These are phyloP conservation scores for Heliothis peltigera DNA, from an alignment of 2,888 invertebrate genomes.

Conservation along the genomic window DNA sequence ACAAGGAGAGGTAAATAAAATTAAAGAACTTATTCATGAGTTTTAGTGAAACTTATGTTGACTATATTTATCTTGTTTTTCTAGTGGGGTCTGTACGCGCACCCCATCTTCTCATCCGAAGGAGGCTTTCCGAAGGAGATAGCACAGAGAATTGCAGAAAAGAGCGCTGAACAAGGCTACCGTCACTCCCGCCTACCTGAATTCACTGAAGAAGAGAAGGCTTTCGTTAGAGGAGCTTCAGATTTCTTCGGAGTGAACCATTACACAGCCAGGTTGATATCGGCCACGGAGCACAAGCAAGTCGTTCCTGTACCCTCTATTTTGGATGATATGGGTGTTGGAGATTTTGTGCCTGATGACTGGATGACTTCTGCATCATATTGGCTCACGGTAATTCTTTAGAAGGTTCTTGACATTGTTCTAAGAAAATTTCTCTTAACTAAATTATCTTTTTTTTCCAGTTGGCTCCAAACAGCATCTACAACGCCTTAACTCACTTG, in stretches of 20 bases:
- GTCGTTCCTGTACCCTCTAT: conserved; percentile 65
- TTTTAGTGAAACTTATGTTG: background rate
- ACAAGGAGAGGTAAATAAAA: conserved; percentile 63
- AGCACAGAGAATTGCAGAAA: conserved; percentile 78
- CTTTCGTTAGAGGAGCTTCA: conserved; percentile 68
- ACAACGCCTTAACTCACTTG: conserved; percentile 87
- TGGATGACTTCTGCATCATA: conserved; percentile 71
- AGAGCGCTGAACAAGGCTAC: conserved; percentile 81
- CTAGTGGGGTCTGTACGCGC: conserved; percentile 83
- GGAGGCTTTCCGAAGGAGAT: conserved; percentile 89
- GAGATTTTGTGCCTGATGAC: conserved; percentile 59
- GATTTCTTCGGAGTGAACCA: conserved; percentile 91
- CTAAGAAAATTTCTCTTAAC: background rate
- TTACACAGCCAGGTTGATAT: conserved; percentile 87
- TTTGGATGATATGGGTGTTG: conserved; percentile 68
- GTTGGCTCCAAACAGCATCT: conserved; percentile 90
- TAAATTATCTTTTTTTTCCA: conserved; percentile 50
- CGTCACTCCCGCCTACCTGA: conserved; percentile 78
- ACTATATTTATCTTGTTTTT: conserved; percentile 33
- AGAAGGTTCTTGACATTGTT: background rate
- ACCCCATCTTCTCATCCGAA: conserved; percentile 84
- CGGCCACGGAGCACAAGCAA: conserved; percentile 65
- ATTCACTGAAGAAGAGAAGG: conserved; percentile 79
- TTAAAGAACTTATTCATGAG: background rate
- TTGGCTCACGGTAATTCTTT: conserved; percentile 72